A percentile compares a stretch with the other conserved stretches of the same genome.
phyloP scores from a whole-genome alignment of 2,113 vertebrate species.

The Petromus typicus region DNA sequence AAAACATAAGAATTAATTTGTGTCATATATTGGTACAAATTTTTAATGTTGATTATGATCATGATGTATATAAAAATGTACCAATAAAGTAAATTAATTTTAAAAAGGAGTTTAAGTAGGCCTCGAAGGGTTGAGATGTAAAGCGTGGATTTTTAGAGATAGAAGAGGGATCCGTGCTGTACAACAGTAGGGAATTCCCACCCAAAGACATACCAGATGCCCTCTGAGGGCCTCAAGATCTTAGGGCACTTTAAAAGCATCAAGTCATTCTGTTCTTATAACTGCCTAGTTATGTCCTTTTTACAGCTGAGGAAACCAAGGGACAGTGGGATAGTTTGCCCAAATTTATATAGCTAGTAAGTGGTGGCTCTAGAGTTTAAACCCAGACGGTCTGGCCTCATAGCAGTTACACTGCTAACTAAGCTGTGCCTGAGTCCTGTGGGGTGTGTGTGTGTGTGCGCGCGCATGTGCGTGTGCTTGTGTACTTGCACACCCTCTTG shows the following conservation, averaged over 20 bases:
- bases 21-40: no score
- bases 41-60: no score
- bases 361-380: neutral
- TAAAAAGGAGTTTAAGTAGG: neutral
- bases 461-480: neutral
- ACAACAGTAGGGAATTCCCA: neutral
- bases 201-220: no score
- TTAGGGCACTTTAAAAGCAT: neutral
- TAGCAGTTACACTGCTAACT: neutral
- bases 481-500: rapidly evolving
- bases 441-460: neutral
- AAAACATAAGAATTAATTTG: no score
- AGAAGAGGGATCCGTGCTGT: neutral
- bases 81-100: no score
- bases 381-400: neutral
- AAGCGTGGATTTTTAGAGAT: neutral
- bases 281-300: neutral
- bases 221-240: neutral
- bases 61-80: no score
- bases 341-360: neutral
- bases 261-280: neutral
- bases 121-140: neutral
- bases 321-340: neutral
- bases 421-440: neutral
- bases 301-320: neutral